Conservation (phyloP, 2,888 invertebrate genomes). For the Nematopogon swammerdamellus region DNA sequence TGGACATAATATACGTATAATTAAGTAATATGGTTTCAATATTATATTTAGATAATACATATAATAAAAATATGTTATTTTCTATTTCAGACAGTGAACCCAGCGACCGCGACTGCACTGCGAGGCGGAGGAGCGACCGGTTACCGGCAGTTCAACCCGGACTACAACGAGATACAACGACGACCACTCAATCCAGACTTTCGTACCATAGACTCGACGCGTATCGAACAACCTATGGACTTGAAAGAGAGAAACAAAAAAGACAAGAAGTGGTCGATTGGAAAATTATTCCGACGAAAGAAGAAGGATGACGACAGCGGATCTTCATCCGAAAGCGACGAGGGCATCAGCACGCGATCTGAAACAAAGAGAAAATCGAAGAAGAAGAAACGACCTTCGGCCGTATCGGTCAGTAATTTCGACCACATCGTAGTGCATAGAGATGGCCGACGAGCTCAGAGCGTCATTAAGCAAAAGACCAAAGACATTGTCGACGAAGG, state of each 20-base stretch:
- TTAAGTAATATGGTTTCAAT: too few species aligned
- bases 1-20: too few species aligned
- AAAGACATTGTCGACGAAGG: constrained; percentile 47
- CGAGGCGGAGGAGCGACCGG: constrained; percentile 31
- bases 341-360: constrained; percentile 38
- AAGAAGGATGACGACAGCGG: constrained; percentile 64
- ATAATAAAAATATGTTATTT: constrained; percentile 10
- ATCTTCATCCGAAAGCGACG: constrained; percentile 52
- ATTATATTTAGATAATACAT: too few species aligned
- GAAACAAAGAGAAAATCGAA: constrained; percentile 42
- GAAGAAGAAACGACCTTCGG: constrained; percentile 46
- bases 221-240: constrained; percentile 27
- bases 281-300: constrained; percentile 73
- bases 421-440: constrained; percentile 62
- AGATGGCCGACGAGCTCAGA: constrained; percentile 48
- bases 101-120: constrained; percentile 23
- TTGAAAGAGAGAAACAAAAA: constrained; percentile 46
- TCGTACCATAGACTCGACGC: constrained; percentile 25
- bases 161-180: constrained; percentile 40
- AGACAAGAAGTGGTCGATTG: constrained; percentile 79
- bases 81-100: constrained; percentile 50
- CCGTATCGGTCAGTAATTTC: constrained; percentile 55
- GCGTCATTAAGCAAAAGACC: constrained; percentile 36
- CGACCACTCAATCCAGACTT: constrained; percentile 22
- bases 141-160: constrained; percentile 25